These are phyloP conservation scores for Acanthoscelides obtectus DNA, from an alignment of 2,888 invertebrate genomes.

Conservation along the genomic window DNA sequence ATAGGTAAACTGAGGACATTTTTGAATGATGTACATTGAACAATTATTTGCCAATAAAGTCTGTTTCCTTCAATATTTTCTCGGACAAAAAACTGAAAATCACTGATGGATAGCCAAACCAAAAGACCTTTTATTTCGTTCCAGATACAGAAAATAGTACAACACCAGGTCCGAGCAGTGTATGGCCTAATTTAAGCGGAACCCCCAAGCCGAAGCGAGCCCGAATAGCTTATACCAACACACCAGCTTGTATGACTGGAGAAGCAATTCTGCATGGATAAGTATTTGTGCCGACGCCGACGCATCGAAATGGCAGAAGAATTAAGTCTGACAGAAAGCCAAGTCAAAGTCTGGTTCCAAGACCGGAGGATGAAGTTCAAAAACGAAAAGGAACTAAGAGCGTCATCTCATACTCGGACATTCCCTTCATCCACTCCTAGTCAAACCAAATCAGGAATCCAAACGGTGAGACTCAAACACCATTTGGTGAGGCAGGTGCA, in stretches of 20 bases:
- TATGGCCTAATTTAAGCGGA: not conserved
- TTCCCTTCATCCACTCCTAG: not conserved
- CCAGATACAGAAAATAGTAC: not conserved
- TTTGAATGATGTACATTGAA: not conserved
- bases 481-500: constrained; percentile 46
- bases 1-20: too few species aligned
- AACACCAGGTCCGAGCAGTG: not conserved
- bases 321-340: constrained; percentile 68
- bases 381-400: constrained; percentile 55
- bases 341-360: constrained; percentile 88
- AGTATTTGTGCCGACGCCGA: constrained; percentile 71
- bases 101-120: too few species aligned
- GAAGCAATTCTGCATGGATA: constrained; percentile 70
- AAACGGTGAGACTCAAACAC: constrained; percentile 23
- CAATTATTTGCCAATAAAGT: not conserved
- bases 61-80: too few species aligned
- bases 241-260: constrained; percentile 74
- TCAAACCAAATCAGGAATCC: not conserved
- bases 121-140: not conserved
- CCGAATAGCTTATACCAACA: constrained; percentile 78
- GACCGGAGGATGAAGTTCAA: constrained; percentile 77
- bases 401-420: not conserved
- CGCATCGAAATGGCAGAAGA: constrained; percentile 70
- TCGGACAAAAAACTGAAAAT: too few species aligned
- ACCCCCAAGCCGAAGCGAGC: constrained; percentile 54